These are phyloP conservation scores for Myotis vivesi DNA, from an alignment of 2,797 vertebrate genomes.

Conservation along the genomic window DNA sequence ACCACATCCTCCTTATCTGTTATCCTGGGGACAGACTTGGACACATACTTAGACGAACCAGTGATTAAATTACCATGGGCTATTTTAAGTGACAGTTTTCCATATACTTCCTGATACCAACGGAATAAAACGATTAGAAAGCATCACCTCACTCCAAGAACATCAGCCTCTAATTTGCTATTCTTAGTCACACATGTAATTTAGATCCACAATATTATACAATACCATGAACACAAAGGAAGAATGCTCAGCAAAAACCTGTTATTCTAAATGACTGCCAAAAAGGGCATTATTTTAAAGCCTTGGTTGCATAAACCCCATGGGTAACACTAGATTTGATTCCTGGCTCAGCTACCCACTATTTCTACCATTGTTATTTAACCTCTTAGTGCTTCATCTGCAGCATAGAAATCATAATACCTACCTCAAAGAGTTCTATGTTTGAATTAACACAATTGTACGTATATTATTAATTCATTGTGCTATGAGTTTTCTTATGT, in stretches of 20 bases:
- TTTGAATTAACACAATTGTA: neutral
- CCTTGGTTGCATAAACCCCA: neutral
- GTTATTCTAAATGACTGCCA: neutral
- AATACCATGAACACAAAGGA: neutral
- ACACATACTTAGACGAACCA: neutral
- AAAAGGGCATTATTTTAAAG: neutral
- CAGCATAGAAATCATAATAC: neutral
- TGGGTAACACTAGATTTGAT: neutral
- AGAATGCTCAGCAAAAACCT: neutral
- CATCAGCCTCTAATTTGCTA: neutral
- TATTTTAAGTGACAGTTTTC: neutral
- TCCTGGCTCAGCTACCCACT: neutral
- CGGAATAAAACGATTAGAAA: neutral
- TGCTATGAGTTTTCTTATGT: neutral
- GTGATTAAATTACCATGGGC: neutral
- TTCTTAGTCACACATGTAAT: neutral
- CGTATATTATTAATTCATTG: neutral
- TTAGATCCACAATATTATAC: neutral
- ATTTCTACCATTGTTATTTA: neutral
- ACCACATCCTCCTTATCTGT: neutral
- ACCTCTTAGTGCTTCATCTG: neutral
- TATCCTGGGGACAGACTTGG: neutral
- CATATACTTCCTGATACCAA: neutral
- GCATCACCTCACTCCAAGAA: neutral
- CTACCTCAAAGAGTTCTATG: neutral